Evolutionary conservation across 2,888 invertebrate genomes (phyloP).

Genomic region (Lissocephala sabroskyi): DNA sequence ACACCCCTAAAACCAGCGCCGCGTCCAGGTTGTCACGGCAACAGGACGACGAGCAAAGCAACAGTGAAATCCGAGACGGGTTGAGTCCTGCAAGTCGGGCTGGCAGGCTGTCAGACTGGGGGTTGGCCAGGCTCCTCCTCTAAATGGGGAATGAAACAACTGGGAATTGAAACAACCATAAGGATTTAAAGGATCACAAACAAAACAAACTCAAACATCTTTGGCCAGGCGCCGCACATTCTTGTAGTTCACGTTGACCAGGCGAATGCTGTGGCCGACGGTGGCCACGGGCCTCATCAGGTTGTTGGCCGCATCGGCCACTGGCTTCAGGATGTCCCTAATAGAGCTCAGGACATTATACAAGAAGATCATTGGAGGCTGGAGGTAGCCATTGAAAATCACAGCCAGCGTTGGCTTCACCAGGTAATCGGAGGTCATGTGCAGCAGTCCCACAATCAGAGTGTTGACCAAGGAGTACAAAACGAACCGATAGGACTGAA

Average conservation of each 20-base stretch:
- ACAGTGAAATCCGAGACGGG: conserved; percentile 28
- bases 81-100: conserved; percentile 9
- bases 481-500: conserved; percentile 76
- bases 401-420: conserved; percentile 79
- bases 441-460: conserved; percentile 76
- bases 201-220: conserved; percentile 35
- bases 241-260: conserved; percentile 58
- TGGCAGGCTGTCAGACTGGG: no score
- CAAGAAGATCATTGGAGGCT: conserved; percentile 79
- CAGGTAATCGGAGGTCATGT: conserved; percentile 79
- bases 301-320: conserved; percentile 75
- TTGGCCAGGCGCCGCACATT: conserved; percentile 42
- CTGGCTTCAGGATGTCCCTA: conserved; percentile 77
- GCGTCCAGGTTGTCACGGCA: conserved; percentile 43
- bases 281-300: conserved; percentile 68
- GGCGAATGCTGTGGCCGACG: conserved; percentile 53
- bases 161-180: conserved; percentile 6
- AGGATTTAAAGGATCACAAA: not conserved
- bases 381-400: conserved; percentile 78
- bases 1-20: conserved; percentile 22
- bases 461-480: conserved; percentile 76
- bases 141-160: conserved; percentile 22
- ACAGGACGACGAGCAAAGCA: conserved; percentile 29
- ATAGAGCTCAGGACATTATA: conserved; percentile 77
- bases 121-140: conserved; percentile 44